These are phyloP conservation scores for Aulostomus chinensis DNA, from an alignment of 2,797 vertebrate genomes.

Conservation along the genomic window DNA sequence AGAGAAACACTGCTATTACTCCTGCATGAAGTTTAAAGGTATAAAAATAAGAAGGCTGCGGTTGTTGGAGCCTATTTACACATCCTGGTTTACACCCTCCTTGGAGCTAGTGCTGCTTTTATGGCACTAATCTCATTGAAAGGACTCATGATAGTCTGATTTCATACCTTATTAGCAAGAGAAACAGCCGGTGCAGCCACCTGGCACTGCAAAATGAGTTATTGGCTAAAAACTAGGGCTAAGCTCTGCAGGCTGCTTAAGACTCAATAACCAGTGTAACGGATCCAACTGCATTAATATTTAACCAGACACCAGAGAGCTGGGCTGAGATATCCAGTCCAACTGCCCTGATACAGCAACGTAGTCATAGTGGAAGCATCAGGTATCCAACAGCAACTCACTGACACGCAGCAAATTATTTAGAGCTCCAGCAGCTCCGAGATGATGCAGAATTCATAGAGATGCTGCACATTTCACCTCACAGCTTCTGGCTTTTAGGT, in stretches of 20 bases:
- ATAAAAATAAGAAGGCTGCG: conserved; percentile 21
- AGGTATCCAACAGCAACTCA: conserved; percentile 52
- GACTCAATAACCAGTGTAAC: conserved; percentile 71
- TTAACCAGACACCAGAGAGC: conserved; percentile 77
- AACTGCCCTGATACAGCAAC: conserved; percentile 57
- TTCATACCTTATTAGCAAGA: conserved; percentile 55
- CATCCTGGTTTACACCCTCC: conserved; percentile 37
- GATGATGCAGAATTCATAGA: conserved; percentile 23
- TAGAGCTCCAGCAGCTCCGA: conserved; percentile 23
- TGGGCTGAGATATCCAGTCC: conserved; percentile 65
- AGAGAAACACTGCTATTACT: conserved; percentile 2
- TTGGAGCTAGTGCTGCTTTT: conserved; percentile 4
- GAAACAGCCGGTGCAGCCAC: conserved; percentile 35
- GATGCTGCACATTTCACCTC: conserved; percentile 8
- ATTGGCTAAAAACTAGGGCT: conserved; percentile 55
- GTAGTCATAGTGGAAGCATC: conserved; percentile 56
- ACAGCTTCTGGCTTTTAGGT: conserved; percentile 25
- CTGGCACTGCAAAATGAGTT: conserved; percentile 48
- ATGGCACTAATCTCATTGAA: conserved; percentile 25
- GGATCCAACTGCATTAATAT: conserved; percentile 79
- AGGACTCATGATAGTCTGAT: conserved; percentile 40
- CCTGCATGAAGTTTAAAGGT: neutral
- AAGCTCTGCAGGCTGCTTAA: conserved; percentile 54
- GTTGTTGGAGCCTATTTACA: conserved; percentile 44
- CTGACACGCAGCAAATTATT: conserved; percentile 44